Base-by-base conservation (phyloP, 1,140 invertebrate genomes). In the Heliconius himera region DNA sequence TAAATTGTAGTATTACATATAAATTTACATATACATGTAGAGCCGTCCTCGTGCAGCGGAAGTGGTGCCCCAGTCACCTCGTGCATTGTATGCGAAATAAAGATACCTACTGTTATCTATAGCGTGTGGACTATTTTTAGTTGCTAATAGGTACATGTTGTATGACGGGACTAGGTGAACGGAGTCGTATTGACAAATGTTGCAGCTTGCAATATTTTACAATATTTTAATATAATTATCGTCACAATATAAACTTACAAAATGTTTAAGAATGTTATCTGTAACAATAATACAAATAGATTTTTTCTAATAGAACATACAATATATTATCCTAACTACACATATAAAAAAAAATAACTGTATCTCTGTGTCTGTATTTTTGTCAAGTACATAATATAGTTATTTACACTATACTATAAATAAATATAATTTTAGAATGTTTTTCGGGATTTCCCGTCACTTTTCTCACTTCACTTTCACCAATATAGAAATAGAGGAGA, bases 21-120 rank as follows among this genome's bases (percentile, higher is more conserved):
- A 75, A 49, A 71, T 56, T 46, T 73, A 60, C 16, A 20, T 73
- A 22, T 6, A 51, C 77, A 20, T 41, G 60, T 73, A 73, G 75
- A 74, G 26, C n/a, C 41, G 80, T 80, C 78, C 74, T 74, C 73
- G 60, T 87, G 88, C 87, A 88, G 76, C 89, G 89, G 88, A 91
- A 90, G 85, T 87, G 86, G 84, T 86, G 89, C 81, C 86, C 86
- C 83, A 89, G 84, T 91, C 89, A 90, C 89, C 88, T 89, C 87
- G 85, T 84, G 84, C 85, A 89, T 89, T 89, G 88, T 87, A 80
- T 88, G 88, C 85, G 51, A 85, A 89, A 87, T 86, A 85, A 80
- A 71, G 33, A 71, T 71, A 71, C 70, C 78, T 76, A 84, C 54
- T 41, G 66, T 80, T 84, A 81, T 84, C 81, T 82, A 76, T 70